Percentiles rank a stretch among this genome's conserved stretches.
phyloP scores from a whole-genome alignment of 2,797 vertebrate genomes.

The Ara ararauna region DNA sequence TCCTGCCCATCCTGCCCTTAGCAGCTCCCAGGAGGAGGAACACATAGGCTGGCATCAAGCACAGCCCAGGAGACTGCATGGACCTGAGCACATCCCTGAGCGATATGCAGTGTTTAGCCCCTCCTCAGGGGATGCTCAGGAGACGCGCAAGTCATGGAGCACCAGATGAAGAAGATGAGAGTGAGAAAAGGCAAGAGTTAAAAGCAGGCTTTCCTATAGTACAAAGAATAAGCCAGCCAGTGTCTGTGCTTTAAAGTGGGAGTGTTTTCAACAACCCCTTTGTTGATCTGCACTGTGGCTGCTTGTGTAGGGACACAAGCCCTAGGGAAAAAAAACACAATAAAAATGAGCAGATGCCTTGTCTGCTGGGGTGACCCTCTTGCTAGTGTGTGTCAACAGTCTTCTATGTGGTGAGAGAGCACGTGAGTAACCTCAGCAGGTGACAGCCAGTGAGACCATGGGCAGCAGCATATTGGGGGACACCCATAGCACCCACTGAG shows the following conservation, averaged over 20 bases:
- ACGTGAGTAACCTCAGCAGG: rapidly evolving
- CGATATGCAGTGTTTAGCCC: rapidly evolving
- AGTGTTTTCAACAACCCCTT: neutral
- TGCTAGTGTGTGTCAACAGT: neutral
- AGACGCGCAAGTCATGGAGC: neutral
- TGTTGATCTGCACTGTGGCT: neutral
- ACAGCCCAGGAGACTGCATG: neutral
- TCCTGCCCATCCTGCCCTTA: neutral
- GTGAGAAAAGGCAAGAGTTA: neutral
- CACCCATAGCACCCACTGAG: neutral
- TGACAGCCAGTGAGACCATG: neutral
- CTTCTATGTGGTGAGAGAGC: rapidly evolving
- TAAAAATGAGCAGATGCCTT: neutral
- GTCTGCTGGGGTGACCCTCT: neutral
- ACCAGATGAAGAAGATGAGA: neutral
- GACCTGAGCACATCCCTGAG: neutral
- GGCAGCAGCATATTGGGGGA: neutral
- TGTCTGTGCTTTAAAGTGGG: neutral
- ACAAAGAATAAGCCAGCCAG: neutral
- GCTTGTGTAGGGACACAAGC: neutral
- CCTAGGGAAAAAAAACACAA: rapidly evolving
- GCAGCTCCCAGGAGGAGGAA: neutral
- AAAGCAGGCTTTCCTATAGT: neutral
- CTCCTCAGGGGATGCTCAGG: neutral
- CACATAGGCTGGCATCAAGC: neutral